These are phyloP conservation scores for Xenopus laevis DNA, from an alignment of 2,113 vertebrate species.

Conservation along the genomic window DNA sequence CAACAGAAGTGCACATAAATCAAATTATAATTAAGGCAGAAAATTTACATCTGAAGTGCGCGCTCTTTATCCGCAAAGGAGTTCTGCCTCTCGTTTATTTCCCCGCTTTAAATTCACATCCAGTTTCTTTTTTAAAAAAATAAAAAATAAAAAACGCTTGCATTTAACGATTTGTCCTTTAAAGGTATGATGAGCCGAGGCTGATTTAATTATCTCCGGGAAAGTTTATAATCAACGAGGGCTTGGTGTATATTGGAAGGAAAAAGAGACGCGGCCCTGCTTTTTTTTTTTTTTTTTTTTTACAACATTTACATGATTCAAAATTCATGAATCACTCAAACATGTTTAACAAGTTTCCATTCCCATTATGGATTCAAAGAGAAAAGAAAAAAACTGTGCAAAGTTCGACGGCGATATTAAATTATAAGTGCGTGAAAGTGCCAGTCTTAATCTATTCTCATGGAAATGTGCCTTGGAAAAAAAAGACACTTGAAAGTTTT, in stretches of 20 bases:
- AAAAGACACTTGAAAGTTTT: too few relatives aligned
- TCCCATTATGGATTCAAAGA: background rate
- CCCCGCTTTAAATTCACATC: slow-evolving; percentile 27
- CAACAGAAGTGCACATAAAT: slow-evolving; percentile 26
- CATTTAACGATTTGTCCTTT: slow-evolving; percentile 30
- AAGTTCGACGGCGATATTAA: too few relatives aligned
- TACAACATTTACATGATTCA: background rate
- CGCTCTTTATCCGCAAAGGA: background rate
- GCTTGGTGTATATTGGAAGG: slow-evolving; percentile 2
- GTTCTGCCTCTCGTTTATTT: background rate
- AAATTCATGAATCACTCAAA: background rate
- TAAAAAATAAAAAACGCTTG: background rate
- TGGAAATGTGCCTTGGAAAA: too few relatives aligned
- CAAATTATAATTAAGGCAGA: slow-evolving; percentile 36
- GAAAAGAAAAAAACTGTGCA: too few relatives aligned
- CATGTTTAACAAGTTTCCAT: background rate
- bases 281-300: background rate
- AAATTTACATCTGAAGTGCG: slow-evolving; percentile 17
- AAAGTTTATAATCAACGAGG: slow-evolving; percentile 24
- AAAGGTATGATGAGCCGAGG: slow-evolving; percentile 18
- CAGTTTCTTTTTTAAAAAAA: slow-evolving; percentile 7
- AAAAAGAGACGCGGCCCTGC: background rate
- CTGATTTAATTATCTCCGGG: slow-evolving; percentile 35
- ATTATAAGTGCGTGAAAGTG: too few relatives aligned
- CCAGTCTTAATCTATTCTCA: too few relatives aligned